Conservation (phyloP, 2,888 invertebrate genomes). For the Hirtodrosophila alboralis region DNA sequence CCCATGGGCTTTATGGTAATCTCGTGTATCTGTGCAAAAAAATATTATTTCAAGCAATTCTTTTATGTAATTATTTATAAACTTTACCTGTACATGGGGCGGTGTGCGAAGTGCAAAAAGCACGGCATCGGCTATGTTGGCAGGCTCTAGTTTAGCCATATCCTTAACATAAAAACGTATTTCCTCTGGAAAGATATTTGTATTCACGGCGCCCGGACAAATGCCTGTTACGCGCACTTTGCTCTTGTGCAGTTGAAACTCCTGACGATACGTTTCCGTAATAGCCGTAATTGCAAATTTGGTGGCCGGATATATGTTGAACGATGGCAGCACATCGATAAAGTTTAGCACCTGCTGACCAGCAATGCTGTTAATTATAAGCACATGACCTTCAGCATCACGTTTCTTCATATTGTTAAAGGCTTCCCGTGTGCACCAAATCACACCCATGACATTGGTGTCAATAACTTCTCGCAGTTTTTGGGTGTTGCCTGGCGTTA, state of each 20-base stretch:
- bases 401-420: constrained; percentile 85
- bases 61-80: not conserved
- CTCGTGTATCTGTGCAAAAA: constrained; percentile 75
- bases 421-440: constrained; percentile 85
- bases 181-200: constrained; percentile 82
- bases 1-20: constrained; percentile 83
- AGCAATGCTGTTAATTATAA: constrained; percentile 84
- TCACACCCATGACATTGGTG: constrained; percentile 85
- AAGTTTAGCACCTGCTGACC: constrained; percentile 83
- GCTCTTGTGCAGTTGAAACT: constrained; percentile 81
- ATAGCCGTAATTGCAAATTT: constrained; percentile 84
- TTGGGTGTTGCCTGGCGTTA: constrained; percentile 76
- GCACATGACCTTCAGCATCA: constrained; percentile 85
- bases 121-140: constrained; percentile 82
- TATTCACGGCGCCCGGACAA: constrained; percentile 82
- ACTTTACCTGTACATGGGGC: constrained; percentile 79
- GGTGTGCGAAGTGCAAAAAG: constrained; percentile 81
- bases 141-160: constrained; percentile 79
- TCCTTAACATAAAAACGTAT: constrained; percentile 82
- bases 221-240: constrained; percentile 82
- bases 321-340: constrained; percentile 81
- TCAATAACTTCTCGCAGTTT: constrained; percentile 84
- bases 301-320: constrained; percentile 84
- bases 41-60: not conserved
- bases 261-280: constrained; percentile 83